These are phyloP conservation scores for Rhinichthys osculus DNA, from an alignment of 2,797 vertebrate genomes.

Conservation along the genomic window DNA sequence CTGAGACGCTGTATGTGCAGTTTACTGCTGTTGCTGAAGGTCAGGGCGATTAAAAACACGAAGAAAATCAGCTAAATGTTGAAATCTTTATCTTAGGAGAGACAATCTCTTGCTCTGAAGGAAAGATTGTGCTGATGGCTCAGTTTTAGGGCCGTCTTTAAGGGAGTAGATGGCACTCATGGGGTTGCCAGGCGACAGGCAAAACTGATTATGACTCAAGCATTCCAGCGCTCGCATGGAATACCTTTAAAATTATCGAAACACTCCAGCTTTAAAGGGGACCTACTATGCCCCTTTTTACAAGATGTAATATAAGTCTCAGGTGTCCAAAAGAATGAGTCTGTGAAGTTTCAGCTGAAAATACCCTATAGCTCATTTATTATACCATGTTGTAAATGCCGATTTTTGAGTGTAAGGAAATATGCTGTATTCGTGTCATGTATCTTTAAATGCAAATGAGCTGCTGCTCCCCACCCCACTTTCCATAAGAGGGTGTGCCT, in stretches of 20 bases:
- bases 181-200: constrained; percentile 51
- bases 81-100: constrained; percentile 18
- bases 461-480: no score
- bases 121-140: constrained; percentile 26
- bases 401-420: no score
- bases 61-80: constrained; percentile 10
- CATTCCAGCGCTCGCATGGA: neutral
- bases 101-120: neutral
- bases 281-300: no score
- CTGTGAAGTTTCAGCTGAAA: no score
- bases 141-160: constrained; percentile 29
- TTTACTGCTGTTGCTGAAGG: neutral
- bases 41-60: constrained; percentile 8
- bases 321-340: no score
- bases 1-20: constrained; percentile 13
- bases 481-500: no score
- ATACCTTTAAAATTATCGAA: neutral
- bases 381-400: no score
- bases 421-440: no score
- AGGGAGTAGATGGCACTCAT: constrained; percentile 7
- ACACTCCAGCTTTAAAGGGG: neutral
- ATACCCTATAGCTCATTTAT: no score
- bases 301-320: no score
- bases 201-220: constrained; percentile 26
- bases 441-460: no score